Conservation (phyloP, 2,888 invertebrate genomes). For the Sarcophaga caerulescens region DNA sequence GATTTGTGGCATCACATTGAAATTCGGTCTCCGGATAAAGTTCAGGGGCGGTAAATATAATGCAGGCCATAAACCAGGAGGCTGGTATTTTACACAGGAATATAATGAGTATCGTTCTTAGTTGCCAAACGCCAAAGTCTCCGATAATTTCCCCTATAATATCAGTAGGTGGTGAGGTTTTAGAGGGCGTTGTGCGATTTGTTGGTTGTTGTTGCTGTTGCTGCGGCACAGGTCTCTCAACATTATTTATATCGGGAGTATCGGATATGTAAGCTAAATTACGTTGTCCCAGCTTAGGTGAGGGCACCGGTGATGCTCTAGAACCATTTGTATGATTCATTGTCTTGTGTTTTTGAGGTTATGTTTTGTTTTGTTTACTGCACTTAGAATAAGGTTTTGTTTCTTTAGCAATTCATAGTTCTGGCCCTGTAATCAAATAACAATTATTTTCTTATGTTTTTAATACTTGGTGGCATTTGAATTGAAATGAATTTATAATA, state of each 20-base stretch:
- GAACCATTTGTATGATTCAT: conserved; percentile 54
- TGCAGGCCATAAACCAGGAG: conserved; percentile 82
- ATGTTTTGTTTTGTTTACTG: background rate
- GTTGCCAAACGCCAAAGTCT: conserved; percentile 81
- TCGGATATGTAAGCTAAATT: conserved; percentile 59
- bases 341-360: background rate
- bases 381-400: background rate
- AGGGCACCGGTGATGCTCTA: conserved; percentile 65
- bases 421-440: conserved; percentile 34
- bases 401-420: conserved; percentile 43
- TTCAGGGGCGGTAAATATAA: conserved; percentile 81
- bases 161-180: conserved; percentile 70
- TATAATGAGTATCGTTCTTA: conserved; percentile 80
- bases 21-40: conserved; percentile 76
- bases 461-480: background rate
- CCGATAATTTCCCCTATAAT: conserved; percentile 78
- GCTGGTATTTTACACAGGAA: conserved; percentile 82
- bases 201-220: conserved; percentile 5
- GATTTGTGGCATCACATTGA: conserved; percentile 72
- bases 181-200: background rate
- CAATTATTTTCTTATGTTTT: too few relatives aligned
- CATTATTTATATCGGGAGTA: conserved; percentile 9
- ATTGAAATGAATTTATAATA: background rate
- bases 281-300: conserved; percentile 71
- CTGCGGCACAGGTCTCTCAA: background rate